phyloP scores from a whole-genome alignment of 2,113 vertebrate species.

The Zosterops japonicus region DNA sequence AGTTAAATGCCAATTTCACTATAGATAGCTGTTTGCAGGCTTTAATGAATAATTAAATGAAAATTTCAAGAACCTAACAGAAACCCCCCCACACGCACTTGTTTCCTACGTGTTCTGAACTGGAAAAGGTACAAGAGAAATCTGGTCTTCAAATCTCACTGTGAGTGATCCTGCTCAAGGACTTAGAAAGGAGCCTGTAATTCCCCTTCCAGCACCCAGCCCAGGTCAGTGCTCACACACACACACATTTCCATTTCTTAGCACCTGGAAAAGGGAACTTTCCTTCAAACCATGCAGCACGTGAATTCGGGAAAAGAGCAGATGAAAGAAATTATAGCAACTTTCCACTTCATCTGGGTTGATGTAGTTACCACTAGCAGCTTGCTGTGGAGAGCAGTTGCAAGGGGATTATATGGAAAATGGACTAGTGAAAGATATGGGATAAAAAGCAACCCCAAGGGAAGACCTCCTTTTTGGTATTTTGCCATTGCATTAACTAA shows the following conservation, averaged over 20 bases:
- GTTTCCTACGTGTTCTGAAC: background rate
- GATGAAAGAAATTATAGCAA: slow-evolving; percentile 53
- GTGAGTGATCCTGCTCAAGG: background rate
- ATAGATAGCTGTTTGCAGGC: background rate
- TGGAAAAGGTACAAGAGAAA: background rate
- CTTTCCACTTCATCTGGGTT: slow-evolving; percentile 32
- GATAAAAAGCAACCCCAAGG: background rate
- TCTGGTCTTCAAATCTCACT: background rate
- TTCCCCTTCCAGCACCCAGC: background rate
- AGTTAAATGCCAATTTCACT: background rate
- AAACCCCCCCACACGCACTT: accelerated
- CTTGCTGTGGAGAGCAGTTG: background rate
- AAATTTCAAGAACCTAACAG: background rate
- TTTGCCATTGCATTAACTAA: slow-evolving; percentile 46
- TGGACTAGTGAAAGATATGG: slow-evolving; percentile 4
- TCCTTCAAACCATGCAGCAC: background rate
- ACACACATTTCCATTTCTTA: background rate
- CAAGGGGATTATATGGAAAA: background rate
- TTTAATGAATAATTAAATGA: background rate
- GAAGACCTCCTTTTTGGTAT: slow-evolving; percentile 11
- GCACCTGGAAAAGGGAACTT: slow-evolving; percentile 12
- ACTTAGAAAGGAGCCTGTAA: background rate
- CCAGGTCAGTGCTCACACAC: background rate
- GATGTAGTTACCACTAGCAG: background rate
- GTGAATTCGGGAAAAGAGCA: background rate